Evolutionary conservation across 1,140 invertebrate species (phyloP), one percentile per base, ranked within the genome.

Genomic region (Tetraneura akinire): DNA sequence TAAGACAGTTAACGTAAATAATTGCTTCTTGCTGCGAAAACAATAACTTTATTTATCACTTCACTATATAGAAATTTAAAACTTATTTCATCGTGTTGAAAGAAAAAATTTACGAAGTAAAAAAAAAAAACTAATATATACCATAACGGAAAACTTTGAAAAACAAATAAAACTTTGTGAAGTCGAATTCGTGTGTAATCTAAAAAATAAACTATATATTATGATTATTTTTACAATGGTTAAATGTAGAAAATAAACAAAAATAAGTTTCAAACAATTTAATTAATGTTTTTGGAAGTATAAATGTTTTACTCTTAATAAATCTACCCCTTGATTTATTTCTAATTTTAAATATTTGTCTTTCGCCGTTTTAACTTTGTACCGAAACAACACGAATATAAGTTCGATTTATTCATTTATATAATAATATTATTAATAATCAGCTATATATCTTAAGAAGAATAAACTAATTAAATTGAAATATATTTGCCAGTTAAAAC

Each of bases 21-120:
- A 64, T 32, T 29, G 32, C 26, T 18, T 18, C 3, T 21, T 29
- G 11, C 37, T 29, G 5, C 62, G 29, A 21, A 64, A 37, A 64
- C 62, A 64, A 64, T 64, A 64, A 64, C 62, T 64, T 37, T 3
- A 8, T 37, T 64, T 64, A 64, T 37, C 18, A 18, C 16, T 32
- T 9, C 8, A 37, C 29, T 37, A 8, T 37, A 8, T 64, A 64
- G 62, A 42, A 37, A 64, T 64, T 29, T 32, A 32, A 64, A 64
- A 37, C 62, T 64, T n/a, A 64, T 64, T 29, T 21, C n/a, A 64
- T 64, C 11, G 4, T 42, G 32, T 64, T 64, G 18, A 10, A 0
- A n/a, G 5, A 64, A 29, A 62, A 29, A 62, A 32, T 62, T n/a
- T n/a, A n/a, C n/a, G n/a, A n/a, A 4, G 32, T 37, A 4, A 8